Conservation (phyloP, 2,113 vertebrate species). For the Taurulus bubalis region DNA sequence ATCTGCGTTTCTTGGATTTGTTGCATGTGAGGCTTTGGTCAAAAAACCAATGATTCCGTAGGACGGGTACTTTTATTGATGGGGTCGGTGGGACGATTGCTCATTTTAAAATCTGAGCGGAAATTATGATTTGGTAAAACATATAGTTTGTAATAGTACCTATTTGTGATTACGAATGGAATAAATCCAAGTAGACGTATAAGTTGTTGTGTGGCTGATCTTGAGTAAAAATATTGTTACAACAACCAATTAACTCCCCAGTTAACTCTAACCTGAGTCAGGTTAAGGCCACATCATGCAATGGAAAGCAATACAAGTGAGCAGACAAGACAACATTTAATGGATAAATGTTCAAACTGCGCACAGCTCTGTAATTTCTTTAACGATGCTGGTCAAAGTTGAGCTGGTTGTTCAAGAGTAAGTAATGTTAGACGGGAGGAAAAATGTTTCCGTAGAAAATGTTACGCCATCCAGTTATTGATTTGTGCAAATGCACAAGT, state of each 20-base stretch:
- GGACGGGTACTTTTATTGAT: not conserved
- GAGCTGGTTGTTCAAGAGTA: not conserved
- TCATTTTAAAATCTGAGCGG: not conserved
- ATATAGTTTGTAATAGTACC: not conserved
- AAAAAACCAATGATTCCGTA: not conserved
- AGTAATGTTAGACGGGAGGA: not conserved
- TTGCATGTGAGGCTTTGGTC: conserved; percentile 5
- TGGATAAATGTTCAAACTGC: not conserved
- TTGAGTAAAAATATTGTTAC: not conserved
- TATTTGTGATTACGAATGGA: not conserved
- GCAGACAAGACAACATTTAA: too few species aligned
- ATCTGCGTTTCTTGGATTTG: conserved; percentile 19
- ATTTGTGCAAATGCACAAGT: not conserved
- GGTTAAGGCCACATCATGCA: not conserved
- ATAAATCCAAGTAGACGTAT: not conserved
- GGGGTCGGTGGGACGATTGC: not conserved
- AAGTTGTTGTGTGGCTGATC: too few species aligned
- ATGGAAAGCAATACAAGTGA: not conserved
- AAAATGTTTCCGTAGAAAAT: not conserved
- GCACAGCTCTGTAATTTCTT: too few species aligned
- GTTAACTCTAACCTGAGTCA: not conserved
- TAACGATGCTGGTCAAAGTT: not conserved
- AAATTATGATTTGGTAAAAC: not conserved
- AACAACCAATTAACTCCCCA: not conserved
- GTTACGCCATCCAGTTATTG: not conserved